Evolutionary conservation across 1,140 invertebrate genomes (phyloP), one percentile per base, ranked within the genome.

Genomic region (Macrosteles quadrilineatus): DNA sequence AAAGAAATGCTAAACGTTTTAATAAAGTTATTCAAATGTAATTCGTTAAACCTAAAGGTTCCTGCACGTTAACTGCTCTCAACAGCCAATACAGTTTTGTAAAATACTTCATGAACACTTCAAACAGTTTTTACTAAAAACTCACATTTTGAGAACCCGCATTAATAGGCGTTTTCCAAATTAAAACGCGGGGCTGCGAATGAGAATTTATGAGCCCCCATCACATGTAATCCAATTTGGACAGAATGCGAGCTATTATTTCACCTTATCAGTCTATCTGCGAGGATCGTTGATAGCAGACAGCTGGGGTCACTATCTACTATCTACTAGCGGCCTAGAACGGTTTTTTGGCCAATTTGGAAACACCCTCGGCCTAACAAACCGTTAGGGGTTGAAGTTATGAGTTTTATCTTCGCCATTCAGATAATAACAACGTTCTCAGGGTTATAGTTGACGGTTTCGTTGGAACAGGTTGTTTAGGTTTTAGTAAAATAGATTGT

Each of bases 211-310:
- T 50, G 47, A 21, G 47, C 47, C 47, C 47, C 47, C 47, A 50
- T 50, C 47, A 50, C 47, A 50, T 50, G 47, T 50, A 50, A 50
- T 50, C 47, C 47, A 50, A 50, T 50, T 50, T 50, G 47, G 47
- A n/a, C 47, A 40, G 47, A 50, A 50, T 50, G 47, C 21, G 6
- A 11, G 47, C 47, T n/a, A 50, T 50, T 50, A 50, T 19, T 50
- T 11, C 47, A 50, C 4, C 47, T 50, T 50, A 50, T 50, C 47
- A 19, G 6, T n/a, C 4, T n/a, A 50, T 50, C 47, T 50, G 47
- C 47, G n/a, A n/a, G 47, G 47, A 50, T 50, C 21, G 47, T n/a
- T 50, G 47, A 50, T 50, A 50, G n/a, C 47, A 21, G 14, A n/a
- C 47, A 50, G 47, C 47, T 36, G 32, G 32, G 32, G 32, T 4